These are phyloP conservation scores for Archilochus colubris DNA, from an alignment of 2,113 vertebrate genomes.

Conservation along the genomic window DNA sequence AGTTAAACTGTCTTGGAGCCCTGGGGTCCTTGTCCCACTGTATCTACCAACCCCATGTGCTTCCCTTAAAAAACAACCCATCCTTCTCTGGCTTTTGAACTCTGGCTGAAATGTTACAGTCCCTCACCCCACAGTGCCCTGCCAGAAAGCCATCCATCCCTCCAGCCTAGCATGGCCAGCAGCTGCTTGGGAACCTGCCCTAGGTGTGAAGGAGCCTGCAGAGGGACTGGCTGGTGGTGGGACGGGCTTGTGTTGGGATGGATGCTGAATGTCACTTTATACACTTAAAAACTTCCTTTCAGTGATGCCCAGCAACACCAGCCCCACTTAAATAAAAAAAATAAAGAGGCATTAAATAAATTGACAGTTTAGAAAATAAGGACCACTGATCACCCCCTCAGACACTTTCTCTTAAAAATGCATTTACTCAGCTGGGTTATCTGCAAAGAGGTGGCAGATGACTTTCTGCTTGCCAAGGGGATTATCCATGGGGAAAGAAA, in stretches of 20 bases:
- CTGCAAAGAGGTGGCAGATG: not conserved
- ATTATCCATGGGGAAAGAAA: not conserved
- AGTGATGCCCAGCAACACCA: not conserved
- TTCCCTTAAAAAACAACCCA: not conserved
- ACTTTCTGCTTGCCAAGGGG: not conserved
- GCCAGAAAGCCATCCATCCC: not conserved
- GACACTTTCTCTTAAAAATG: too few species aligned
- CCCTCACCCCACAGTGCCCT: not conserved
- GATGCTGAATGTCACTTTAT: not conserved
- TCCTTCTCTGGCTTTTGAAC: not conserved
- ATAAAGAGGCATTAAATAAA: not conserved
- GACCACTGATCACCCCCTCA: not conserved
- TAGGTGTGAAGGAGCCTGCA: fast-evolving
- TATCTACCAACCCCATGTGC: not conserved
- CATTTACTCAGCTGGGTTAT: not conserved
- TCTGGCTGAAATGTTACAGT: not conserved
- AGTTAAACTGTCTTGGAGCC: not conserved
- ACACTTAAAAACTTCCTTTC: not conserved
- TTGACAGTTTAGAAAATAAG: not conserved
- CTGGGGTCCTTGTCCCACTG: not conserved
- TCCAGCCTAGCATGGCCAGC: fast-evolving
- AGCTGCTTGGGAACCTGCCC: not conserved
- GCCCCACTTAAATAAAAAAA: not conserved
- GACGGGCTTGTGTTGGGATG: not conserved
- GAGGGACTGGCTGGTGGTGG: too few species aligned